phyloP scores from a whole-genome alignment of 2,797 vertebrate species.

The Gila robusta region DNA sequence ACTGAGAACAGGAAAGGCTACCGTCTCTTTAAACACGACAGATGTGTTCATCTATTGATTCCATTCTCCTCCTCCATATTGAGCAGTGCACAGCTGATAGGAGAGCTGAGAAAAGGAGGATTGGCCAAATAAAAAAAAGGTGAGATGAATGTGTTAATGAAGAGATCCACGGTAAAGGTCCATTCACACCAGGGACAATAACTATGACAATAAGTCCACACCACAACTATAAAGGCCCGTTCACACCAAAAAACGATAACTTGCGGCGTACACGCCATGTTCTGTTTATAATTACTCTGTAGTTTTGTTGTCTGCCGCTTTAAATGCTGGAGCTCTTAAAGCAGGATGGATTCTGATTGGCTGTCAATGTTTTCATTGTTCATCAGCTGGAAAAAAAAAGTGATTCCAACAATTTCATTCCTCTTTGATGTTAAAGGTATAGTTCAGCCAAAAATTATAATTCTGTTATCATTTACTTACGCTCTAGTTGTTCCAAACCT shows the following conservation, averaged over 20 bases:
- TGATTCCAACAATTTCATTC: too few species aligned
- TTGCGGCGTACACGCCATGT: not conserved
- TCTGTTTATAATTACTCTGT: not conserved
- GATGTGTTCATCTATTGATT: slow-evolving; percentile 64
- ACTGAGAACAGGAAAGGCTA: slow-evolving; percentile 43
- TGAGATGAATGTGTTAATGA: slow-evolving; percentile 60
- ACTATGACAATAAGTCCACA: not conserved
- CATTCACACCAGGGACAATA: not conserved
- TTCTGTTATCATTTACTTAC: too few species aligned
- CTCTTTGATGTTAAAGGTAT: too few species aligned
- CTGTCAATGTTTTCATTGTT: not conserved
- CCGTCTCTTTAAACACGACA: slow-evolving; percentile 54
- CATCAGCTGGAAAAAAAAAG: not conserved
- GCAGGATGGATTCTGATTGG: not conserved
- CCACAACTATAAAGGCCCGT: not conserved
- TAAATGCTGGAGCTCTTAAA: not conserved
- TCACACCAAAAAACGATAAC: not conserved
- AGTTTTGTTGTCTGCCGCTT: not conserved
- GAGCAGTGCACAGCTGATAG: slow-evolving; percentile 42
- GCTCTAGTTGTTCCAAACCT: too few species aligned
- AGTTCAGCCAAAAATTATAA: too few species aligned
- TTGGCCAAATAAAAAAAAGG: slow-evolving; percentile 46
- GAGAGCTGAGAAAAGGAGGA: slow-evolving; percentile 54
- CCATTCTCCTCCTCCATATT: slow-evolving; percentile 50
- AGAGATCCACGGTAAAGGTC: slow-evolving; percentile 4